A percentile compares a stretch with the other conserved stretches of the same genome.
phyloP scores from a whole-genome alignment of 2,888 invertebrate genomes.

The Pseudoips prasinana region DNA sequence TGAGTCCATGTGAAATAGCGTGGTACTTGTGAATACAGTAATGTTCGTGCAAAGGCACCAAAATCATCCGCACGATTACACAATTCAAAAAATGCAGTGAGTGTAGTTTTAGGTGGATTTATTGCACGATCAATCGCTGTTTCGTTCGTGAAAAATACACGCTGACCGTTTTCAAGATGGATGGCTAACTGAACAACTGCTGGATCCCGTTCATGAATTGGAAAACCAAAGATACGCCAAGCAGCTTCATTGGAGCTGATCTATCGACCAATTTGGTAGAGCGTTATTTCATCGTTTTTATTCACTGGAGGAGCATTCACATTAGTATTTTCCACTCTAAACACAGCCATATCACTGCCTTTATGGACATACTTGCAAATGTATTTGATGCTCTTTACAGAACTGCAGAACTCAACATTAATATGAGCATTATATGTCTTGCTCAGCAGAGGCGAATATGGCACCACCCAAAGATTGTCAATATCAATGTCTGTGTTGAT shows the following conservation, averaged over 20 bases:
- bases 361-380: slow-evolving; percentile 12
- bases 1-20: slow-evolving; percentile 9
- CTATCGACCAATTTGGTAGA: slow-evolving; percentile 12
- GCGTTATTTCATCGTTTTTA: slow-evolving; percentile 12
- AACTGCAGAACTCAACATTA: slow-evolving; percentile 14
- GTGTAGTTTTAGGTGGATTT: slow-evolving; percentile 9
- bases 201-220: slow-evolving; percentile 23
- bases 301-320: slow-evolving; percentile 1
- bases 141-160: slow-evolving; percentile 7
- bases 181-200: slow-evolving; percentile 17
- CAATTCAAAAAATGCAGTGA: slow-evolving; percentile 16
- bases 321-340: slow-evolving; percentile 1
- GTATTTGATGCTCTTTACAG: slow-evolving; percentile 13
- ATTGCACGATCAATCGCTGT: slow-evolving; percentile 2
- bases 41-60: slow-evolving; percentile 15
- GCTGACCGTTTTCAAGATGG: slow-evolving; percentile 20
- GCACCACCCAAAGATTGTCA: slow-evolving; percentile 13
- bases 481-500: not conserved
- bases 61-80: slow-evolving; percentile 13
- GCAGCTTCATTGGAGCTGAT: slow-evolving; percentile 12
- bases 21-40: slow-evolving; percentile 14
- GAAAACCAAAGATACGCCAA: slow-evolving; percentile 18
- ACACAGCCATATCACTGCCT: slow-evolving; percentile 5
- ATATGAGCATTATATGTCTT: slow-evolving; percentile 8
- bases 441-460: slow-evolving; percentile 3